Evolutionary conservation across 2,888 invertebrate genomes (phyloP).

Genomic region (Tridacna gigas): DNA sequence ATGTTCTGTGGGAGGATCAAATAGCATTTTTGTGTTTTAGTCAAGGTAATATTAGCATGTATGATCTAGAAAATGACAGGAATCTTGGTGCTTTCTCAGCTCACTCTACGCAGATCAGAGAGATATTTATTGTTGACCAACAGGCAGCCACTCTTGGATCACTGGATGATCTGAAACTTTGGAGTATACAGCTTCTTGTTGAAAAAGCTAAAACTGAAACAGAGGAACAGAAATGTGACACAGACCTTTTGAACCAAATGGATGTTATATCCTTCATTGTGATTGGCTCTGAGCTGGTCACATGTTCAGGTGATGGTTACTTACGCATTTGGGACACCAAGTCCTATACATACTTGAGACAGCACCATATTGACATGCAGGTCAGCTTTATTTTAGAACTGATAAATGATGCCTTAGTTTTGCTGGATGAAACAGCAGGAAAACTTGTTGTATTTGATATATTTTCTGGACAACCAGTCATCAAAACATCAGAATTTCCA

Average conservation of each 20-base stretch:
- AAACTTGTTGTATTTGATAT: conserved; percentile 58
- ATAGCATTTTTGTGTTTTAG: conserved; percentile 65
- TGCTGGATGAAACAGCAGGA: conserved; percentile 59
- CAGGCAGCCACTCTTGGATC: conserved; percentile 58
- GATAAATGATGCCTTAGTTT: conserved; percentile 52
- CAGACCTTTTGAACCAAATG: conserved; percentile 41
- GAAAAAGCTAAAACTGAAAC: conserved; percentile 34
- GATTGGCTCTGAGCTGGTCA: conserved; percentile 56
- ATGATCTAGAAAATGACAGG: conserved; percentile 55
- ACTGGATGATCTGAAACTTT: conserved; percentile 60
- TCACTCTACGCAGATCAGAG: conserved; percentile 43
- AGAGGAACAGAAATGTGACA: background rate
- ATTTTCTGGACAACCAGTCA: conserved; percentile 48
- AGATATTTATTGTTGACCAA: conserved; percentile 53
- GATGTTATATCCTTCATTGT: conserved; percentile 52
- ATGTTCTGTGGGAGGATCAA: conserved; percentile 67
- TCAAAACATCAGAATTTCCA: conserved; percentile 49
- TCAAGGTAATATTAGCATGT: conserved; percentile 64
- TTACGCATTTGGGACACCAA: conserved; percentile 62
- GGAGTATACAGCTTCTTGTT: conserved; percentile 63
- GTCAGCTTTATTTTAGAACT: conserved; percentile 43
- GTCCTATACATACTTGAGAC: conserved; percentile 40
- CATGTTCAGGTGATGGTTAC: conserved; percentile 56
- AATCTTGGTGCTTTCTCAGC: conserved; percentile 62
- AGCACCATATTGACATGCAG: conserved; percentile 62